Evolutionary conservation across 1,140 invertebrate species (phyloP).

Genomic region (Eufriesea mexicana): DNA sequence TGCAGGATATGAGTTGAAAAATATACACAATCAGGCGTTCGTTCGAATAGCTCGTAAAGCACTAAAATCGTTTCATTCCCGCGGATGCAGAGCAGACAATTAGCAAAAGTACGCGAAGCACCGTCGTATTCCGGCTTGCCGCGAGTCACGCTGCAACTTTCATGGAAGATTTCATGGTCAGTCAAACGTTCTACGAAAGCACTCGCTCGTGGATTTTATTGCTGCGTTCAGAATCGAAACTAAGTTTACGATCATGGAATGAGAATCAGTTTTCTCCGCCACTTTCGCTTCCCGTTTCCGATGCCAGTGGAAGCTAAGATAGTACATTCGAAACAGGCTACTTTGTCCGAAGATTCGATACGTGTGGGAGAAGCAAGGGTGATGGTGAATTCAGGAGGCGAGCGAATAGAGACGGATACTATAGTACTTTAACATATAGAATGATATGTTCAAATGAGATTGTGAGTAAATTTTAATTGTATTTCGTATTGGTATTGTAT

Average conservation of each 20-base stretch:
- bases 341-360: slow-evolving; percentile 7
- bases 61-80: background rate
- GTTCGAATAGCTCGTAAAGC: background rate
- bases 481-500: too few species aligned
- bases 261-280: slow-evolving; percentile 53
- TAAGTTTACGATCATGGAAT: slow-evolving; percentile 60
- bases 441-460: too few species aligned
- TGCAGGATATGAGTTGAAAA: background rate
- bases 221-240: slow-evolving; percentile 56
- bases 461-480: too few species aligned
- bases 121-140: background rate
- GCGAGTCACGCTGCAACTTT: slow-evolving; percentile 56
- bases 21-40: background rate
- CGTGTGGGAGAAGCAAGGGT: background rate
- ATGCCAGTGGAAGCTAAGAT: slow-evolving; percentile 6
- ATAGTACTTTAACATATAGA: too few species aligned
- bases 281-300: slow-evolving; percentile 32
- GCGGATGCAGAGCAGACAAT: slow-evolving; percentile 14
- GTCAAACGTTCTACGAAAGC: slow-evolving; percentile 58
- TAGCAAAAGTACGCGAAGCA: background rate
- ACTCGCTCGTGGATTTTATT: slow-evolving; percentile 54
- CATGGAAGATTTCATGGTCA: slow-evolving; percentile 55
- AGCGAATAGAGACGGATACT: too few species aligned
- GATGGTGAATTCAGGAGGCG: background rate
- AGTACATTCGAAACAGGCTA: slow-evolving; percentile 26